Conservation (phyloP, 1,140 invertebrate species). For the Heliothis virescens region DNA sequence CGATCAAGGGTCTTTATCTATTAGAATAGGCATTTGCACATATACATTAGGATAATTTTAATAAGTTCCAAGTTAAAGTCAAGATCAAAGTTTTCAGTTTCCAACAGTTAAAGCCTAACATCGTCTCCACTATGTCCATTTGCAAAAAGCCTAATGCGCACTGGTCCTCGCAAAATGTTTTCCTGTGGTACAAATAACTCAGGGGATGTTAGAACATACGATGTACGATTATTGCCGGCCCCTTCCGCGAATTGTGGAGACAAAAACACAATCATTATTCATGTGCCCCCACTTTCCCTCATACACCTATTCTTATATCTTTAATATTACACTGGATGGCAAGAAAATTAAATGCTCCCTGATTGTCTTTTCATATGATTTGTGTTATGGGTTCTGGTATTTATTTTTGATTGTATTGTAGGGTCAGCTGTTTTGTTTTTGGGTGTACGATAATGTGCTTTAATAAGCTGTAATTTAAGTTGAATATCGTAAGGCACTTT, state of each 20-base stretch:
- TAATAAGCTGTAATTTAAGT: too few species aligned
- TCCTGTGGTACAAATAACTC: conserved; percentile 46
- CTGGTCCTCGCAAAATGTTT: conserved; percentile 23
- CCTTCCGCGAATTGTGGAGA: conserved; percentile 48
- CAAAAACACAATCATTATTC: conserved; percentile 57
- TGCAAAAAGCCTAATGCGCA: conserved; percentile 2
- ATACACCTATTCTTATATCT: conserved; percentile 33
- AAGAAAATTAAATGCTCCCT: conserved; percentile 39
- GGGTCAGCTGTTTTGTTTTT: not conserved
- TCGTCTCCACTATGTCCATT: not conserved
- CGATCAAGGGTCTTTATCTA: too few species aligned
- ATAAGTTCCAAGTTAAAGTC: not conserved
- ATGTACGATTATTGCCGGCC: conserved; percentile 50
- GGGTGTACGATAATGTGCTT: not conserved
- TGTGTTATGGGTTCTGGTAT: conserved; percentile 9
- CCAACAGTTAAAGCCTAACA: not conserved
- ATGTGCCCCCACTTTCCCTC: conserved; percentile 36
- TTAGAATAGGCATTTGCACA: too few species aligned
- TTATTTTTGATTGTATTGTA: not conserved
- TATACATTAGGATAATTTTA: too few species aligned
- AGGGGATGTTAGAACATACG: conserved; percentile 51
- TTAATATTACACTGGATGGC: conserved; percentile 14
- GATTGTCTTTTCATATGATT: conserved; percentile 43
- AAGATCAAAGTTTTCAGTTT: not conserved
- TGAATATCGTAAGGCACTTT: too few species aligned